These are phyloP conservation scores for Drosophila sucinea DNA, from an alignment of 1,140 invertebrate species.

Conservation along the genomic window DNA sequence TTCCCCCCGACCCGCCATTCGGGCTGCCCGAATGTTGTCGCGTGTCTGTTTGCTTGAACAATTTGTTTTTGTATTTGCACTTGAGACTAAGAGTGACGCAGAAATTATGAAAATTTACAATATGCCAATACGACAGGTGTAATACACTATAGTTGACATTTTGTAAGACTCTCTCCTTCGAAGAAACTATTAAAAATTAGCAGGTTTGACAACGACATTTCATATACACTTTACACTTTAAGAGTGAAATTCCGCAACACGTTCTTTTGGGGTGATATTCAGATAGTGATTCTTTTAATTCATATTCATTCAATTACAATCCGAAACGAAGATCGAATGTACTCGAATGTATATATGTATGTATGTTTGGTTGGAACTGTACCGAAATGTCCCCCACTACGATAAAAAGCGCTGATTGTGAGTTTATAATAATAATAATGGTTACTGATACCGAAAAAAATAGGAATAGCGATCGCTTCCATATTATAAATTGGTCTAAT, in stretches of 20 bases:
- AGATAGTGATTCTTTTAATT: not conserved
- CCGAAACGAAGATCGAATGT: not conserved
- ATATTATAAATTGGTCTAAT: not conserved
- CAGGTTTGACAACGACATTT: not conserved
- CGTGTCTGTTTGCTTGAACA: slow-evolving; percentile 53
- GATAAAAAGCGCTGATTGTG: too few species aligned
- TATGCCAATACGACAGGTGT: not conserved
- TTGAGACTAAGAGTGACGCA: slow-evolving; percentile 30
- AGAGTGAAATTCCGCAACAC: not conserved
- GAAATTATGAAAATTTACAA: not conserved
- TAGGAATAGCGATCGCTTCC: not conserved
- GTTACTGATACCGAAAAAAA: too few species aligned
- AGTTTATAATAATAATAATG: too few species aligned
- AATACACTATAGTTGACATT: not conserved
- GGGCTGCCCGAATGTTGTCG: slow-evolving; percentile 44
- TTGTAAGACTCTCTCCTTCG: too few species aligned
- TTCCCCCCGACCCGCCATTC: not conserved
- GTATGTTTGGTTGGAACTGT: too few species aligned
- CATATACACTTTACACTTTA: not conserved
- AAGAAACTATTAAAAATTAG: too few species aligned
- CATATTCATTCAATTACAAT: not conserved
- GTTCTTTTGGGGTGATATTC: not conserved
- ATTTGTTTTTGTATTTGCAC: slow-evolving; percentile 47
- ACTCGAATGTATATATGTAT: too few species aligned
- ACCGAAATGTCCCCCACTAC: too few species aligned